These are phyloP conservation scores for Phocides pigmalion DNA, from an alignment of 1,140 invertebrate genomes.

Conservation along the genomic window DNA sequence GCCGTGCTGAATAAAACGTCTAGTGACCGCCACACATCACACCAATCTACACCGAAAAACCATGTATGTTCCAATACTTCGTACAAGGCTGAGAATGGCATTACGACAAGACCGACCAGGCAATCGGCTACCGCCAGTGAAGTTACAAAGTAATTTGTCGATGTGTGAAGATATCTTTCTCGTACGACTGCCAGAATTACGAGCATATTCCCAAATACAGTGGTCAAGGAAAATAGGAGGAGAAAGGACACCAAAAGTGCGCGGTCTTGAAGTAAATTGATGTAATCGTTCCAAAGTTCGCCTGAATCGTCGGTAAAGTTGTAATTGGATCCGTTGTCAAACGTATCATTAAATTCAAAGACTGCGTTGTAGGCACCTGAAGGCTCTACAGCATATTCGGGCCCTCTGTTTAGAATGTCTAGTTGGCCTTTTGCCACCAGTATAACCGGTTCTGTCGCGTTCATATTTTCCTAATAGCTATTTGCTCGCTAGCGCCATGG, in stretches of 20 bases:
- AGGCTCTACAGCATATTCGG: constrained; percentile 58
- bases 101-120: constrained; percentile 97
- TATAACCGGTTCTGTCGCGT: constrained; percentile 68
- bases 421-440: constrained; percentile 73
- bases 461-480: constrained; percentile 77
- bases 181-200: constrained; percentile 97
- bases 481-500: constrained; percentile 71
- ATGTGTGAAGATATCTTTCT: constrained; percentile 95
- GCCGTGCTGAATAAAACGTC: constrained; percentile 98
- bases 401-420: constrained; percentile 63
- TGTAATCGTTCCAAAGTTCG: constrained; percentile 78
- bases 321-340: constrained; percentile 58
- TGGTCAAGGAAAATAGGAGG: constrained; percentile 95
- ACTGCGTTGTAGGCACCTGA: constrained; percentile 54
- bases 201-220: constrained; percentile 97
- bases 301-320: constrained; percentile 56
- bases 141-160: constrained; percentile 99
- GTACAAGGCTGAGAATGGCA: constrained; percentile 97
- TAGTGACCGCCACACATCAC: constrained; percentile 97
- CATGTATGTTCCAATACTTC: constrained; percentile 94
- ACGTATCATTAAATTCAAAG: constrained; percentile 63
- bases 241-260: constrained; percentile 92
- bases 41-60: constrained; percentile 95
- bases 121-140: constrained; percentile 98
- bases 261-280: constrained; percentile 86